Evolutionary conservation across 2,113 vertebrate genomes (phyloP), one percentile per base, ranked within the genome.

Genomic region (Gobiocypris rarus): DNA sequence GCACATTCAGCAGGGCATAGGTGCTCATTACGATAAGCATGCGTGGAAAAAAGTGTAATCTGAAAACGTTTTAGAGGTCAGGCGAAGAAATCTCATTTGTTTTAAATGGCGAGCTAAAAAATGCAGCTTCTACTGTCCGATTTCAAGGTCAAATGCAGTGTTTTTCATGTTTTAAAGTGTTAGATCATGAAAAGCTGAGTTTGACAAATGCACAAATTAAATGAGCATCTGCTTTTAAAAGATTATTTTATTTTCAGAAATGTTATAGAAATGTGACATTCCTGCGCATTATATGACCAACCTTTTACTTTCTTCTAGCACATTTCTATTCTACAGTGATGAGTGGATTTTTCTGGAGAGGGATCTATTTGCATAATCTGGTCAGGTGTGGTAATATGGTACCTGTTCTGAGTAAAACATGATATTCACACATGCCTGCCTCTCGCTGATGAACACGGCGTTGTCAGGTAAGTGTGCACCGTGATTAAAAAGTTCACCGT

Each of bases 101-200:
- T 75, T 52, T 28, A 71, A 71, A 45, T 45, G 22, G 22, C 2
- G 14, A 71, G 22, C 69, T n/a, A 5, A 24, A 45, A n/a, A 22
- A 19, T 14, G 6, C 24, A 75, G 73, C 43, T 14, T 10, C 41
- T 10, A 63, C 0, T 31, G 48, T 54, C 73, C 19, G 54, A 52
- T 31, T 31, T 75, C 73, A 75, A 75, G 26, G 73, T 75, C 73
- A 54, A 74, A 50, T 75, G 26, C 26, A 75, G 54, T 54, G 14
- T 3, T 75, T 75, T 54, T 14, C 26, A 34, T 1, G 26, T 31
- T 34, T 75, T 10, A 31, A 50, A 75, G 26, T 31, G 48, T 52
- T 34, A 74, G 13, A 28, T 48, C 43, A 74, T 17, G 24, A 28
- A 28, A 50, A 48, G n/a, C 43, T 26, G n/a, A 28, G 14, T 52